Base-by-base conservation (phyloP, 1,140 invertebrate genomes). In the Hyles euphorbiae region DNA sequence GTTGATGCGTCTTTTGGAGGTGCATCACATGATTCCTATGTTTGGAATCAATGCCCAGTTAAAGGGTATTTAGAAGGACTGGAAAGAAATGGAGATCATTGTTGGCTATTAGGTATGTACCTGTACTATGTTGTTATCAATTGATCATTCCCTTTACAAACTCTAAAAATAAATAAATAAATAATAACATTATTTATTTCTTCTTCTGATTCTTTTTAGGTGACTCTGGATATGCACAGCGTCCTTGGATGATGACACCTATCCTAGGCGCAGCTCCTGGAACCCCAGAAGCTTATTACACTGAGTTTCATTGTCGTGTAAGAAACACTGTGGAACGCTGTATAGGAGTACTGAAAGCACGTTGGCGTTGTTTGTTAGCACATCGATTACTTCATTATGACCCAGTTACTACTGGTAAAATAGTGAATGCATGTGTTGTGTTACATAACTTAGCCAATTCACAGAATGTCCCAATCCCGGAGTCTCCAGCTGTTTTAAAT, bases 361-460 rank as follows among this genome's bases (percentile, higher is more conserved):
- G 22, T 22, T 22, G 22, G 22, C 22, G 22, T 59, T 72, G 65
- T 34, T 45, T 67, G 32, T 44, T 65, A 22, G 43, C 10, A 0
- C 61, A 67, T n/a, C 59, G 65, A 47, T 57, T 67, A n/a, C 53
- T 73, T 2, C 63, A 73, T 49, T 68, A 67, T 50, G 34, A 63
- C 36, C 65, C 60, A 12, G 40, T 55, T 10, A 51, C 44, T 40
- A 61, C 48, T 22, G 22, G 22, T 22, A 22, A 22, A 22, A 22
- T 22, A 22, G 22, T 22, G 22, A 22, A 22, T 22, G 22, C 22
- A 22, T 22, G 2, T 22, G 22, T 22, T 22, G 22, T 22, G 22
- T 22, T 1, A 22, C 22, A 22, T 22, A 22, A 22, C 22, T 1
- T 22, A 22, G 22, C 22, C 22, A 22, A 22, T 22, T 0, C 22